A percentile compares a stretch with the other conserved stretches of the same genome.
phyloP scores from a whole-genome alignment of 2,888 invertebrate species.

The Rotaria macrura region DNA sequence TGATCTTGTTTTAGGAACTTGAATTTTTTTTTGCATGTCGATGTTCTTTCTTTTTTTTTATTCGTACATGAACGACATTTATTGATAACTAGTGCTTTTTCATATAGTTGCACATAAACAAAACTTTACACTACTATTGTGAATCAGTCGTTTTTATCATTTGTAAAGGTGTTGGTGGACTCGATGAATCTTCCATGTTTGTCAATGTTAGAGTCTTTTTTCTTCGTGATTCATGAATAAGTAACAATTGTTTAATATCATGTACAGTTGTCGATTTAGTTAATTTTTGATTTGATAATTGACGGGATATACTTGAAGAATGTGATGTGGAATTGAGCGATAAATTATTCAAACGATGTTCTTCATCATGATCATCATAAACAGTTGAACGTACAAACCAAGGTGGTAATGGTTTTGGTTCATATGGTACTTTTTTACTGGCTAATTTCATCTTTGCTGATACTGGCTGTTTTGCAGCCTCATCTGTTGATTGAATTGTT shows the following conservation, averaged over 20 bases:
- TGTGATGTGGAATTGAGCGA: not conserved
- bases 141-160: not conserved
- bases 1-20: too few relatives aligned
- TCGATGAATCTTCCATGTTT: not conserved
- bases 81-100: not conserved
- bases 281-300: not conserved
- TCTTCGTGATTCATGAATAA: not conserved
- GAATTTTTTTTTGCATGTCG: too few relatives aligned
- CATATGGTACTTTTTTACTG: not conserved
- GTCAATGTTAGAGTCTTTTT: not conserved
- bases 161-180: slow-evolving; percentile 8
- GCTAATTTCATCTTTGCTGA: not conserved
- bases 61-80: not conserved
- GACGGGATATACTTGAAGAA: not conserved
- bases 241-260: slow-evolving; percentile 18
- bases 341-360: not conserved
- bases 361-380: not conserved
- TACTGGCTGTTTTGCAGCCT: not conserved
- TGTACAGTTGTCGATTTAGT: not conserved
- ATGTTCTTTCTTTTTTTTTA: too few relatives aligned
- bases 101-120: not conserved
- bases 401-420: not conserved
- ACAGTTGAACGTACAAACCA: slow-evolving; percentile 1
- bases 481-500: not conserved
- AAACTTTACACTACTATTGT: not conserved